Evolutionary conservation across 92 coral and sea anemone species (phyloP).

Genomic region (Zoanthus solanderi): DNA sequence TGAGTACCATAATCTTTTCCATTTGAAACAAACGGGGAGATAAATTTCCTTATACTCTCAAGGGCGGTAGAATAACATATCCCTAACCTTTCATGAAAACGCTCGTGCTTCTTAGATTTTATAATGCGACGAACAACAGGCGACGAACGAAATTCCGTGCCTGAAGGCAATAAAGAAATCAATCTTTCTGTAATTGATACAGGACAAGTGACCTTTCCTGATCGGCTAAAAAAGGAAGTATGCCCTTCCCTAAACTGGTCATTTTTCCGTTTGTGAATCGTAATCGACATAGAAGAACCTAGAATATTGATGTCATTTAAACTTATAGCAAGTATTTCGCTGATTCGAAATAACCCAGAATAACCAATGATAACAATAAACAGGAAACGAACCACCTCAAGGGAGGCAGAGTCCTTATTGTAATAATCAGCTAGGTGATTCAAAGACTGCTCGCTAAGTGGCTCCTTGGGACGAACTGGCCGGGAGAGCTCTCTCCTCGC

Average conservation of each 20-base stretch:
- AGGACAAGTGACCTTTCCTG: conserved; percentile 6
- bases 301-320: neutral
- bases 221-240: neutral
- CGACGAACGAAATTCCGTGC: too few relatives aligned
- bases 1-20: neutral
- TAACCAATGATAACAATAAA: conserved; percentile 1
- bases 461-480: conserved; percentile 11
- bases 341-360: neutral
- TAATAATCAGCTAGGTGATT: neutral
- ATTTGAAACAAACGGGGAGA: neutral
- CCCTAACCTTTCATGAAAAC: neutral
- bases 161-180: neutral
- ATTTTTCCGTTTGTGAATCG: neutral
- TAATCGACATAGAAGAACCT: neutral
- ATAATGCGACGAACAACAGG: too few relatives aligned
- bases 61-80: neutral
- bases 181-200: neutral
- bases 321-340: conserved; percentile 2
- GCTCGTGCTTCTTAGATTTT: neutral
- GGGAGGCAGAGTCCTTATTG: conserved; percentile 12
- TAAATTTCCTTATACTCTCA: neutral
- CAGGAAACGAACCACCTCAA: conserved; percentile 2
- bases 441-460: neutral
- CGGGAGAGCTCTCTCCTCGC: neutral
- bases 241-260: conserved; percentile 11